Percentiles rank a stretch among this genome's conserved stretches.
These are phyloP conservation scores for Macrosiphum euphorbiae DNA, from an alignment of 2,888 invertebrate species.

Conservation along the genomic window DNA sequence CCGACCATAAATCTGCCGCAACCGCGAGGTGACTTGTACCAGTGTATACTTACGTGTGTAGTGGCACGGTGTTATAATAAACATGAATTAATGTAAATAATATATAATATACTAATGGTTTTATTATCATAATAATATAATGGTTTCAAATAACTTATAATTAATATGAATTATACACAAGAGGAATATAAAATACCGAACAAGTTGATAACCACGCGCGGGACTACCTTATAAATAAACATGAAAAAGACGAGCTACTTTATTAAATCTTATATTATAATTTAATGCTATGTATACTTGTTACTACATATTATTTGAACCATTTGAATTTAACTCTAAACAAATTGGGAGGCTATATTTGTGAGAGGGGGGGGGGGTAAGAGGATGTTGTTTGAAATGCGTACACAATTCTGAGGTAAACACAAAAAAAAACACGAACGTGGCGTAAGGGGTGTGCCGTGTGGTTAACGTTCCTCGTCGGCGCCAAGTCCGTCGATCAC, in stretches of 20 bases:
- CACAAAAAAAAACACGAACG: neutral
- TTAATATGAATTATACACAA: neutral
- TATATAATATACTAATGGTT: neutral
- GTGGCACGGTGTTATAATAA: neutral
- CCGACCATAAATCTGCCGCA: neutral
- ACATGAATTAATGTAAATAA: neutral
- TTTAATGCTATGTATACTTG: neutral
- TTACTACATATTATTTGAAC: neutral
- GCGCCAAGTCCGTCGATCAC: neutral
- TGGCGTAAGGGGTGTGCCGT: neutral
- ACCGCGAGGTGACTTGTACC: neutral
- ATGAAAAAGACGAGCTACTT: neutral
- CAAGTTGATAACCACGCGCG: neutral
- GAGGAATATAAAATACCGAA: neutral
- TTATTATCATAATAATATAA: slow-evolving; percentile 10
- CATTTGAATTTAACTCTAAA: neutral
- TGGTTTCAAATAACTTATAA: slow-evolving; percentile 5
- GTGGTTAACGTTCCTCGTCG: neutral
- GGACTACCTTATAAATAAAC: neutral
- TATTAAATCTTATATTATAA: neutral
- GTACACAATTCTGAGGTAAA: neutral
- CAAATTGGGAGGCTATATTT: neutral
- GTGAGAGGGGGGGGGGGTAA: neutral
- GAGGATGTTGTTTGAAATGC: neutral
- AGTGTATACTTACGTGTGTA: neutral